These are phyloP conservation scores for Heliothis subflexa DNA, from an alignment of 1,140 invertebrate species.

Conservation along the genomic window DNA sequence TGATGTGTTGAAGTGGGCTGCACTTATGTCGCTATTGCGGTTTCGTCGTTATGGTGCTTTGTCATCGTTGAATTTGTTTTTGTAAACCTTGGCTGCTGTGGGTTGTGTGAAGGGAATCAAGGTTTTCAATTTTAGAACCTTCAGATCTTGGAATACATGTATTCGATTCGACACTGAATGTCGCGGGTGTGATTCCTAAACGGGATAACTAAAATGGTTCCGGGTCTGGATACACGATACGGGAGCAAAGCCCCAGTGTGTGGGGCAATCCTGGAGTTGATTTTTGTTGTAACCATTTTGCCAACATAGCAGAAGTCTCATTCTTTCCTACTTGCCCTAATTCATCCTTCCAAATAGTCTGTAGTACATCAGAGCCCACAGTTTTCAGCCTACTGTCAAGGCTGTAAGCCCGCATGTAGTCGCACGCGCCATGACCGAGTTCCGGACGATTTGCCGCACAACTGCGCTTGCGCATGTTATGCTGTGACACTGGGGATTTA, in stretches of 20 bases:
- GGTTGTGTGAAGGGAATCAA: too few relatives aligned
- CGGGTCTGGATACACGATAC: too few relatives aligned
- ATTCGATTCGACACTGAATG: too few relatives aligned
- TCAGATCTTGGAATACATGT: too few relatives aligned
- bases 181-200: too few relatives aligned
- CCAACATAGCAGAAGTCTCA: too few relatives aligned
- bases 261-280: too few relatives aligned
- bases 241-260: too few relatives aligned
- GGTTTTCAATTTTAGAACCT: too few relatives aligned
- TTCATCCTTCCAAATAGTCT: too few relatives aligned
- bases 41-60: background rate
- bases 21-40: background rate
- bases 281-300: too few relatives aligned
- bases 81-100: background rate
- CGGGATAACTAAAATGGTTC: background rate
- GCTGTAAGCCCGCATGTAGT: slow-evolving; percentile 32
- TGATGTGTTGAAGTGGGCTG: slow-evolving; percentile 1
- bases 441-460: slow-evolving; percentile 53
- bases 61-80: background rate
- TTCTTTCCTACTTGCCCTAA: too few relatives aligned
- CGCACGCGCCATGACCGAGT: slow-evolving; percentile 62
- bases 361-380: background rate
- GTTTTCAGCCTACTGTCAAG: slow-evolving; percentile 25
- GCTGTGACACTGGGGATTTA: slow-evolving; percentile 6
- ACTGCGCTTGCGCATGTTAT: slow-evolving; percentile 44